Conservation (phyloP, 2,797 vertebrate genomes). For the Nannoperca australis region DNA sequence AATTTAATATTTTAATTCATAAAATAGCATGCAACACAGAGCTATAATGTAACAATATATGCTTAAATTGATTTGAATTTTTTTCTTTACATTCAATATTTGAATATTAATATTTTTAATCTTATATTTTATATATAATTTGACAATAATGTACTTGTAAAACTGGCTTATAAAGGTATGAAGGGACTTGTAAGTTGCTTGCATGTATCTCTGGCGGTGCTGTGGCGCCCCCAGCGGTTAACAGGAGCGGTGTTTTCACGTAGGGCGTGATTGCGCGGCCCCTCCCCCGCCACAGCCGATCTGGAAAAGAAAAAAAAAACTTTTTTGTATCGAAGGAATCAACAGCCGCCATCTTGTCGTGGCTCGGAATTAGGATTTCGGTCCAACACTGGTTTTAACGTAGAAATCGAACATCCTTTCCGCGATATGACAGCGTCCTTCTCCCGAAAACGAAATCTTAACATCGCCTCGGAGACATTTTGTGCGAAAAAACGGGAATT, state of each 20-base stretch:
- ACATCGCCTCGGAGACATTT: constrained; percentile 76
- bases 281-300: constrained; percentile 87
- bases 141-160: not conserved
- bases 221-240: constrained; percentile 69
- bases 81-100: not conserved
- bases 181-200: not conserved
- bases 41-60: not conserved
- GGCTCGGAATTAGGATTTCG: constrained; percentile 91
- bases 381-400: constrained; percentile 82
- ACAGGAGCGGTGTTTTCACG: constrained; percentile 65
- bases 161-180: not conserved
- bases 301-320: constrained; percentile 88
- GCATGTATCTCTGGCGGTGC: not conserved
- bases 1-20: not conserved
- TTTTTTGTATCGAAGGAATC: constrained; percentile 97
- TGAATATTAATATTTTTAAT: not conserved
- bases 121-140: not conserved
- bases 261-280: constrained; percentile 86
- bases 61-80: not conserved
- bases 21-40: not conserved
- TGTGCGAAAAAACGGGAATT: constrained; percentile 78
- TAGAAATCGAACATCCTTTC: constrained; percentile 71
- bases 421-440: constrained; percentile 73
- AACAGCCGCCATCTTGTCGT: constrained; percentile 99
- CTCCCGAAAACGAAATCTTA: constrained; percentile 71